Evolutionary conservation across 2,113 vertebrate genomes (phyloP).

Genomic region (Phocoena sinus): DNA sequence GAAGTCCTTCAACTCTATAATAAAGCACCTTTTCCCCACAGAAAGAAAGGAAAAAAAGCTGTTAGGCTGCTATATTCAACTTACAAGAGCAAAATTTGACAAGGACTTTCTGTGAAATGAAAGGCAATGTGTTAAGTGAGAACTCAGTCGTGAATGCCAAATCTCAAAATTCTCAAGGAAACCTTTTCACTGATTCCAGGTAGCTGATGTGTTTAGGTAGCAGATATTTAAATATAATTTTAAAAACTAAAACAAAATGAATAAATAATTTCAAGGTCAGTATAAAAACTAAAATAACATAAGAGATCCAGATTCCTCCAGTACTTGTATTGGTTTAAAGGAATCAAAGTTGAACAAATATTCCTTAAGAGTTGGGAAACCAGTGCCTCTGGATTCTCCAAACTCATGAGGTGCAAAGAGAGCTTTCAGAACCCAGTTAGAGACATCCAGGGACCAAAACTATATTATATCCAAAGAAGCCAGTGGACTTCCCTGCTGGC

Average conservation of each 20-base stretch:
- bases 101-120: background rate
- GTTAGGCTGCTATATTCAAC: background rate
- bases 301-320: background rate
- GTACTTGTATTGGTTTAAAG: background rate
- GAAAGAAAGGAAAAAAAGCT: background rate
- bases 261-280: slow-evolving; percentile 20
- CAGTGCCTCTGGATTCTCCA: background rate
- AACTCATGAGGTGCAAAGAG: background rate
- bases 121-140: slow-evolving; percentile 5
- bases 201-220: background rate
- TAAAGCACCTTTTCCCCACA: background rate
- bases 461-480: background rate
- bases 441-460: background rate
- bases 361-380: background rate
- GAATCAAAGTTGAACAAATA: background rate
- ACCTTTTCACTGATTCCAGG: background rate
- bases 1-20: background rate
- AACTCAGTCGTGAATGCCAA: background rate
- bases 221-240: background rate
- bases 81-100: background rate
- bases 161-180: slow-evolving; percentile 7
- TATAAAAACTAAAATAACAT: background rate
- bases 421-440: background rate
- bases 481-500: background rate
- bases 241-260: background rate